A percentile compares a stretch with the other conserved stretches of the same genome.
phyloP scores from a whole-genome alignment of 2,888 invertebrate species.

The Rhagonycha fulva region DNA sequence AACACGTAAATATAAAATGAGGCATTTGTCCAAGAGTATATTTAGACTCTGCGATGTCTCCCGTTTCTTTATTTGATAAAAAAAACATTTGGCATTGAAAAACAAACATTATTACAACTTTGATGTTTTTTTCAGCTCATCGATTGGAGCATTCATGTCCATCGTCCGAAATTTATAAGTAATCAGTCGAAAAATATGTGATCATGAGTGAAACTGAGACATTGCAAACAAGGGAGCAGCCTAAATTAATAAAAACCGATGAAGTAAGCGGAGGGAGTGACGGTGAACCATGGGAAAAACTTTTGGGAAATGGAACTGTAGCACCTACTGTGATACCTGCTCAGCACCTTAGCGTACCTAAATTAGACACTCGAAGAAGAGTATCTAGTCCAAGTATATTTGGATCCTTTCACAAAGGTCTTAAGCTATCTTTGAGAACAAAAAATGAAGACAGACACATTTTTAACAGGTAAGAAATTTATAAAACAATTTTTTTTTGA shows the following conservation, averaged over 20 bases:
- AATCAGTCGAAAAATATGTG: neutral
- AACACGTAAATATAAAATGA: neutral
- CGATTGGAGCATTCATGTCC: neutral
- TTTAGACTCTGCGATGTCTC: neutral
- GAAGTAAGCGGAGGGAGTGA: slow-evolving; percentile 16
- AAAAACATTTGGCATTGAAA: neutral
- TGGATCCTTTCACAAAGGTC: neutral
- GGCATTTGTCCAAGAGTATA: neutral
- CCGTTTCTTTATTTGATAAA: neutral
- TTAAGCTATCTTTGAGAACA: neutral
- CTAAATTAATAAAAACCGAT: slow-evolving; percentile 30
- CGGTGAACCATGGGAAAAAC: slow-evolving; percentile 34
- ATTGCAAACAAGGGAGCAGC: neutral
- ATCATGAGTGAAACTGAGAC: slow-evolving; percentile 9
- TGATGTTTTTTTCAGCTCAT: neutral
- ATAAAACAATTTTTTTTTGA: neutral
- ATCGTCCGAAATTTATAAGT: neutral
- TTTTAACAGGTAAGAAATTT: neutral
- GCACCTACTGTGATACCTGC: slow-evolving; percentile 21
- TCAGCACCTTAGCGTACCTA: slow-evolving; percentile 30
- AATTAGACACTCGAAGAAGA: slow-evolving; percentile 29
- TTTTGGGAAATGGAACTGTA: slow-evolving; percentile 31
- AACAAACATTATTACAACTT: neutral
- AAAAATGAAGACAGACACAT: neutral
- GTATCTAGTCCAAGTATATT: neutral